Evolutionary conservation across 2,113 vertebrate species (phyloP), one percentile per base, ranked within the genome.

Genomic region (Gopherus flavomarginatus): DNA sequence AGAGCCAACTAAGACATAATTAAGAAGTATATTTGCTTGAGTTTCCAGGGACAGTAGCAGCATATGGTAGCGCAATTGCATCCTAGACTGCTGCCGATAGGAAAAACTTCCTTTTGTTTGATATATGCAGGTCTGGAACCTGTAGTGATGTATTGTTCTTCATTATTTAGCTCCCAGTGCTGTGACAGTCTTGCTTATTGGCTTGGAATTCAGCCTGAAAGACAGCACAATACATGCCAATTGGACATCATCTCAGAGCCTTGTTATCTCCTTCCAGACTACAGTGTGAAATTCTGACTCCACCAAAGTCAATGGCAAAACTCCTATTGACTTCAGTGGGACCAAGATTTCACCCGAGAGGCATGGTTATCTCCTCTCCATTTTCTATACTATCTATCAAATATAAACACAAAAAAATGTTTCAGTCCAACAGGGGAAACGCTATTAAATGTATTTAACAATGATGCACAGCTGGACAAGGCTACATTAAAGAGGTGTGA

Each of bases 331-430:
- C 57, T 53, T 47, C 21, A 72, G 14, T 85, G 53, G 82, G 47
- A 54, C 52, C 38, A 52, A 26, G 38, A 22, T 26, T 90, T 95
- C 75, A 89, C 78, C 19, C 5, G 19, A 87, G 11, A 38, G 82
- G 10, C 24, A 79, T 42, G 65, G 14, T 57, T 92, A 86, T 17
- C 1, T 1, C 27, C 4, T 52, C 12, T 53, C 80, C 10, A 19
- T 82, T 91, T 93, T 93, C 92, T 90, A 90, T n/a, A 65, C 14
- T 85, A 92, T 54, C n/a, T 90, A 56, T 49, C 1, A 2, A 89
- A 88, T 50, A 65, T 6, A 77, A 96, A 69, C 5, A 83, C 6
- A 24, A 24, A 24, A 24, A 59, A 52, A 29, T 22, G 38, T 19
- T 90, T 88, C 57, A 44, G 88, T 42, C 54, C 16, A 13, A 83